A percentile compares a stretch with the other conserved stretches of the same genome.
Conservation (phyloP, 2,888 invertebrate species). For the Exephanes ischioxanthus region DNA sequence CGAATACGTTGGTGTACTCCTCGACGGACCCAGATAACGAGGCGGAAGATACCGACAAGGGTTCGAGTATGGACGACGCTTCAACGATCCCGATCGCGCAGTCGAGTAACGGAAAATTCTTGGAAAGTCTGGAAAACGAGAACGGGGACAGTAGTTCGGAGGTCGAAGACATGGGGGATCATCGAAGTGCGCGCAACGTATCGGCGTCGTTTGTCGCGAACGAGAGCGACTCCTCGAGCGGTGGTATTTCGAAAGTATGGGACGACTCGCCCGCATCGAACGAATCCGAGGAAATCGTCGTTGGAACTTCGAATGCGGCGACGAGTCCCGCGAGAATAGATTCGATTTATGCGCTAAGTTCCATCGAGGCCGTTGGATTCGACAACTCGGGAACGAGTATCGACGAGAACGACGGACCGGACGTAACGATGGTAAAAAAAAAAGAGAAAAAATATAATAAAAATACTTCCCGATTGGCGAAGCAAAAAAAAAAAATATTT, state of each 20-base stretch:
- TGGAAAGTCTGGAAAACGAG: conserved; percentile 33
- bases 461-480: background rate
- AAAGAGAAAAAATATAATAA: background rate
- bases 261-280: conserved; percentile 57
- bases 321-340: conserved; percentile 58
- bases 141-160: conserved; percentile 67
- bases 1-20: conserved; percentile 36
- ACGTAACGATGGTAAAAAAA: conserved; percentile 60
- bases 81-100: conserved; percentile 37
- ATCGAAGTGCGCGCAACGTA: conserved; percentile 43
- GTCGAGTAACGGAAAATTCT: conserved; percentile 54
- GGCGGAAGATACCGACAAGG: conserved; percentile 71
- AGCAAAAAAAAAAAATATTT: background rate
- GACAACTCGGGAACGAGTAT: conserved; percentile 60
- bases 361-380: conserved; percentile 59
- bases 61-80: conserved; percentile 74
- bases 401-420: conserved; percentile 65
- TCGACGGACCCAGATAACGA: conserved; percentile 60
- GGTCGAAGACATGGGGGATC: conserved; percentile 48
- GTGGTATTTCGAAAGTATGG: conserved; percentile 60
- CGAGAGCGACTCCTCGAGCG: conserved; percentile 68
- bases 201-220: conserved; percentile 62
- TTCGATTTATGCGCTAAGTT: conserved; percentile 45
- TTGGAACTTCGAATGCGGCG: conserved; percentile 43
- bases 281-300: conserved; percentile 56